Evolutionary conservation across 2,113 vertebrate species (phyloP).

Genomic region (Haliaeetus leucogaster): DNA sequence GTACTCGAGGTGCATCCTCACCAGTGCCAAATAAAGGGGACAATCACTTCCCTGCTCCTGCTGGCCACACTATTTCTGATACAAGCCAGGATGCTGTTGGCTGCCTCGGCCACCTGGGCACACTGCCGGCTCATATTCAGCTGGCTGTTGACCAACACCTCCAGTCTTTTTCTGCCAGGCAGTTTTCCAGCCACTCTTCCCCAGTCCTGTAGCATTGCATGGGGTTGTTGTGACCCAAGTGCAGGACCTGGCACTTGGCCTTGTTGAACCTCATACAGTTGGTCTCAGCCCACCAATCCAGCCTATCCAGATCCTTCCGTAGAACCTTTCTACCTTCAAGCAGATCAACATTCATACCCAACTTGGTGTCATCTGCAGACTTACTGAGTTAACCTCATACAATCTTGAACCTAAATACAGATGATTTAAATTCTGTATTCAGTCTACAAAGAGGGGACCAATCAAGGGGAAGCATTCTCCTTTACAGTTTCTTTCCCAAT

Average conservation of each 20-base stretch:
- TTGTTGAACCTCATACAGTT: too few species aligned
- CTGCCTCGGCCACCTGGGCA: background rate
- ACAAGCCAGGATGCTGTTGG: background rate
- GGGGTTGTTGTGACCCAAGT: too few species aligned
- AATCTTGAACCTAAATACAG: background rate
- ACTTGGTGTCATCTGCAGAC: background rate
- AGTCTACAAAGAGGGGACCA: background rate
- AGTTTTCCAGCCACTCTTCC: too few species aligned
- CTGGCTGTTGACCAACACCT: too few species aligned
- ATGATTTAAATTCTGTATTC: background rate
- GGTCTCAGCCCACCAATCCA: fast-evolving
- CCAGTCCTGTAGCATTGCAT: too few species aligned
- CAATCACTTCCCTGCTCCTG: background rate
- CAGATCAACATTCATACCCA: background rate
- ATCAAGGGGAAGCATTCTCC: background rate
- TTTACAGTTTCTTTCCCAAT: background rate
- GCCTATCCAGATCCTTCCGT: background rate
- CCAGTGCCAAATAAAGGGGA: too few species aligned
- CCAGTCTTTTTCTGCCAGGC: too few species aligned
- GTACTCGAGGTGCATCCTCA: fast-evolving
- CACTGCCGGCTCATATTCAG: too few species aligned
- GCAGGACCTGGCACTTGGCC: too few species aligned
- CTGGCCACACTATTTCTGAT: background rate
- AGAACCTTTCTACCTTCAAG: too few species aligned
- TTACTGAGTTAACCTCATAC: background rate